Conservation (phyloP, 2,888 invertebrate genomes). For the Pardosa pseudoannulata region DNA sequence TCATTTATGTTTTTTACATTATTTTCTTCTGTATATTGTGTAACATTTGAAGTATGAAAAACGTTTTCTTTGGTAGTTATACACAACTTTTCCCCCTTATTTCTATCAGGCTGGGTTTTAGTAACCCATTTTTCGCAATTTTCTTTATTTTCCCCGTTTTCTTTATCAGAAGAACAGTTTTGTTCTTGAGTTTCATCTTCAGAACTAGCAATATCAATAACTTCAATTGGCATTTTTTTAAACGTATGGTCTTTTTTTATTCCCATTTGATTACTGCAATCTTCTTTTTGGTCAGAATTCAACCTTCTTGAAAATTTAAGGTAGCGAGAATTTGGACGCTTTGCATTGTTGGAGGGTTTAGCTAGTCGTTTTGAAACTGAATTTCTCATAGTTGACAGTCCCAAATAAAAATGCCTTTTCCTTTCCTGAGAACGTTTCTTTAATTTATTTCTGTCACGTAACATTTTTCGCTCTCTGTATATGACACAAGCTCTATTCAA, state of each 20-base stretch:
- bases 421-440: conserved; percentile 14
- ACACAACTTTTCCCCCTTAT: too few species aligned
- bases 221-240: not conserved
- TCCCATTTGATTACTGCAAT: not conserved
- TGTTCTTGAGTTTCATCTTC: conserved; percentile 9
- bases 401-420: not conserved
- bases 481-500: not conserved
- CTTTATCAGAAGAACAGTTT: too few species aligned
- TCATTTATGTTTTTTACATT: too few species aligned
- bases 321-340: too few species aligned
- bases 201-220: conserved; percentile 31
- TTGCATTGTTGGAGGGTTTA: too few species aligned
- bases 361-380: not conserved
- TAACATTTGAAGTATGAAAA: too few species aligned
- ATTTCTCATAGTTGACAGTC: not conserved
- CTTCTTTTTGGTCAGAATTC: not conserved
- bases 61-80: too few species aligned
- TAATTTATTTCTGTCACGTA: conserved; percentile 46
- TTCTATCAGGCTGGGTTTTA: too few species aligned
- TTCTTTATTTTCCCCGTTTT: too few species aligned
- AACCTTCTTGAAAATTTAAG: not conserved
- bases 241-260: not conserved
- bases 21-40: too few species aligned
- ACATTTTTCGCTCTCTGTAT: conserved; percentile 6
- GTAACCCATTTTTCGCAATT: too few species aligned